Evolutionary conservation across 2,797 vertebrate species (phyloP), one percentile per base, ranked within the genome.

Genomic region (Sebastes minor): DNA sequence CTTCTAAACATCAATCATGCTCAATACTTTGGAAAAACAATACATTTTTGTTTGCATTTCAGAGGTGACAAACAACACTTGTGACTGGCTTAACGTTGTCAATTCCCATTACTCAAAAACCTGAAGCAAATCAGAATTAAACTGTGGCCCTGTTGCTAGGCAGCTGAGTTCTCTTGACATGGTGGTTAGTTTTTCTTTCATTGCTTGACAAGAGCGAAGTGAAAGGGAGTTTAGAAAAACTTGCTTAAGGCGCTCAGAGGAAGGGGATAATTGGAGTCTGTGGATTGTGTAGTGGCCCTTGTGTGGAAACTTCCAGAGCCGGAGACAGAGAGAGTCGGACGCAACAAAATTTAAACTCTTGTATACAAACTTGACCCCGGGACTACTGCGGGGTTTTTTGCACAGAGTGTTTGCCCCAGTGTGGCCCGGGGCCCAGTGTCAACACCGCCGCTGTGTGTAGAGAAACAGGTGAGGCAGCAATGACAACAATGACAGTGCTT

Each of bases 151-250:
- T 82, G 98, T 99, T 99, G 98, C 99, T 97, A 99, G 97, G 99
- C 97, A 99, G 97, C 97, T 87, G 96, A 97, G 96, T 97, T 98
- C 96, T 98, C 98, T 98, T 98, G 98, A 99, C 97, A 99, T 98
- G 98, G 97, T 99, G 98, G 97, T 98, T 99, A 98, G 98, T 98
- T 99, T 97, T 97, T 97, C 98, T 98, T 99, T 99, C 98, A 99
- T 94, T 95, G 93, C 96, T 96, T 98, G 98, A 99, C 98, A 99
- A 99, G 97, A 99, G 98, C 93, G 95, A 96, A 97, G 97, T 98
- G 97, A 99, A 99, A 98, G 96, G 46, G 97, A 98, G 97, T 98
- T 98, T 97, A 97, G 97, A 98, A 97, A 99, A 98, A 98, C 96
- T 98, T 98, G 97, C 98, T 98, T 98, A 99, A 98, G 97, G 97